Conservation (phyloP, 2,113 vertebrate species). For the Apistogramma diplotaenia region DNA sequence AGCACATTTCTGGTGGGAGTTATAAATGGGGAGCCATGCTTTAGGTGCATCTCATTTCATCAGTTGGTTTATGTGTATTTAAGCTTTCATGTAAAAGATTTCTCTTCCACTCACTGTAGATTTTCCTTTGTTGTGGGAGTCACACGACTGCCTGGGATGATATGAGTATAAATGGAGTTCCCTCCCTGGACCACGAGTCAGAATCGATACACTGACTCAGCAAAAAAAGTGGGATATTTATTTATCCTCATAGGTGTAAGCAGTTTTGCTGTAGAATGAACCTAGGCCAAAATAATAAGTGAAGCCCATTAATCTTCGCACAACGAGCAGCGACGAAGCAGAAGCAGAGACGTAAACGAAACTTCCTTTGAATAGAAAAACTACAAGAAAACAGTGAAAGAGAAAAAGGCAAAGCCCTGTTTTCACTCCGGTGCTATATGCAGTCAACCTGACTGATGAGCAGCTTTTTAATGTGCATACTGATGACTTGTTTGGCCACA, state of each 20-base stretch:
- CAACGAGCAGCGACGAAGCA: background rate
- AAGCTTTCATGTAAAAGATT: background rate
- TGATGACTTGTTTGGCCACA: background rate
- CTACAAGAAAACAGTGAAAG: background rate
- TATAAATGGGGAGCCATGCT: background rate
- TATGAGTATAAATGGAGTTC: background rate
- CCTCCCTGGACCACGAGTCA: background rate
- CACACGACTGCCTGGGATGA: background rate
- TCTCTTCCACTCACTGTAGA: background rate
- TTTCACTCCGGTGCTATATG: no score
- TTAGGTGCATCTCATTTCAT: background rate
- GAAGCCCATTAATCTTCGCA: background rate
- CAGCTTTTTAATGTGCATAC: background rate
- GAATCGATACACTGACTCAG: background rate
- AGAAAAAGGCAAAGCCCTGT: background rate
- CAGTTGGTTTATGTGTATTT: background rate
- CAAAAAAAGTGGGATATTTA: background rate
- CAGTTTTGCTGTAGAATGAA: background rate
- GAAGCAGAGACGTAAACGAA: background rate
- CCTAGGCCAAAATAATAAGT: background rate
- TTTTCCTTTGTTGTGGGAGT: background rate
- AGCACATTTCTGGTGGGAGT: background rate
- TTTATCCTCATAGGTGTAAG: background rate
- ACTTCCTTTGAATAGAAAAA: background rate
- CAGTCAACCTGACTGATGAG: background rate